phyloP scores from a whole-genome alignment of 2,113 vertebrate species.

The Callocephalon fimbriatum region DNA sequence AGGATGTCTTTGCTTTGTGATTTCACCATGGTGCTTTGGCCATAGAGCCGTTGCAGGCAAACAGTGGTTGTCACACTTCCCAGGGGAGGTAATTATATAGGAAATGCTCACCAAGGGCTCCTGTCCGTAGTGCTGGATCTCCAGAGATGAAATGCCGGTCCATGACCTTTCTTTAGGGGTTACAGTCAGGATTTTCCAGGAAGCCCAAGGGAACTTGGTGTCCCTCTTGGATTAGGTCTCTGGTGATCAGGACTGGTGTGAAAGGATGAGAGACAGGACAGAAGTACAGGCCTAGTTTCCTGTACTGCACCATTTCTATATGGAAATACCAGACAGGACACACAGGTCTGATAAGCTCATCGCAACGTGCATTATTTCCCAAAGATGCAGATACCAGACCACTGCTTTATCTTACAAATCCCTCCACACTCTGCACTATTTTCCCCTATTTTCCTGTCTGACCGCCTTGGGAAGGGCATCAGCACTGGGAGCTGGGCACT shows the following conservation, averaged over 20 bases:
- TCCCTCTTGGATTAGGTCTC: background rate
- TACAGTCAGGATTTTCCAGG: background rate
- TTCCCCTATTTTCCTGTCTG: background rate
- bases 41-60: background rate
- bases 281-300: background rate
- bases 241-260: background rate
- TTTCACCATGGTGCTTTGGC: background rate
- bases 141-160: background rate
- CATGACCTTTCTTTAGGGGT: background rate
- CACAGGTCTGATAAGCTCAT: background rate
- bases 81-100: background rate
- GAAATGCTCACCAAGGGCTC: background rate
- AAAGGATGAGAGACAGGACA: background rate
- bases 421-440: background rate
- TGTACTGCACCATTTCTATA: background rate
- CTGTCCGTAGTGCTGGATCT: fast-evolving
- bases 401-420: background rate
- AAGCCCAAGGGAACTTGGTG: background rate
- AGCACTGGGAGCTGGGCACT: background rate
- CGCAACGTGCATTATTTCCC: background rate
- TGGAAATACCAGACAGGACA: background rate
- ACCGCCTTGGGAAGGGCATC: background rate
- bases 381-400: background rate
- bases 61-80: background rate
- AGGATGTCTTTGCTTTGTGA: background rate